Evolutionary conservation across 2,888 invertebrate species (phyloP).

Genomic region (Hypercompe scribonia): DNA sequence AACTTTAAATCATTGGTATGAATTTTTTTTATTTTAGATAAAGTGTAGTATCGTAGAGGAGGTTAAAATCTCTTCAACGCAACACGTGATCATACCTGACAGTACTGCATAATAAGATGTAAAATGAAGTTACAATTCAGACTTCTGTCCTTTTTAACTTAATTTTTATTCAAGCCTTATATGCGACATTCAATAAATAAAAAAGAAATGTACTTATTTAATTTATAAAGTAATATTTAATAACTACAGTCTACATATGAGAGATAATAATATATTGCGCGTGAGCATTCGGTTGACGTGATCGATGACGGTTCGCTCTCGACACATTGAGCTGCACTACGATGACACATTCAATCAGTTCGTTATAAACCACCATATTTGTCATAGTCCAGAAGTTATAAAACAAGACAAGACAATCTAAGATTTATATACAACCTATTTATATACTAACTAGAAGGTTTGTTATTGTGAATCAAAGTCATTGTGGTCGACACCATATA

Average conservation of each 20-base stretch:
- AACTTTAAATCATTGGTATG: too few relatives aligned
- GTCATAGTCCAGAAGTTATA: constrained; percentile 11
- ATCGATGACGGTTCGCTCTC: constrained; percentile 10
- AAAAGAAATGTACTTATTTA: background rate
- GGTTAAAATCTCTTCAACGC: too few relatives aligned
- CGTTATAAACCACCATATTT: constrained; percentile 18
- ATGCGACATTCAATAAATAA: background rate
- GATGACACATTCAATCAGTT: constrained; percentile 17
- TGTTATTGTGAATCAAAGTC: constrained; percentile 1
- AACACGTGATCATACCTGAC: too few relatives aligned
- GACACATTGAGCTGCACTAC: constrained; percentile 11
- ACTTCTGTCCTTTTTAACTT: background rate
- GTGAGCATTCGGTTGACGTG: constrained; percentile 9
- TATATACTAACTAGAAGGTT: background rate
- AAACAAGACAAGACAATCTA: constrained; percentile 12
- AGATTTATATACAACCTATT: constrained; percentile 13
- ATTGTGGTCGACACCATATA: background rate
- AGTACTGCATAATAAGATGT: background rate
- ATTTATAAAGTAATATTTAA: background rate
- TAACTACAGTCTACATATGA: constrained; percentile 5
- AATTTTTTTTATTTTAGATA: too few relatives aligned
- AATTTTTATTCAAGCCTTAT: background rate
- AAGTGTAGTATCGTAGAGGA: too few relatives aligned
- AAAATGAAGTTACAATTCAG: background rate
- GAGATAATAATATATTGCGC: constrained; percentile 5